phyloP scores from a whole-genome alignment of 2,797 vertebrate genomes.

The Danio tinwini region DNA sequence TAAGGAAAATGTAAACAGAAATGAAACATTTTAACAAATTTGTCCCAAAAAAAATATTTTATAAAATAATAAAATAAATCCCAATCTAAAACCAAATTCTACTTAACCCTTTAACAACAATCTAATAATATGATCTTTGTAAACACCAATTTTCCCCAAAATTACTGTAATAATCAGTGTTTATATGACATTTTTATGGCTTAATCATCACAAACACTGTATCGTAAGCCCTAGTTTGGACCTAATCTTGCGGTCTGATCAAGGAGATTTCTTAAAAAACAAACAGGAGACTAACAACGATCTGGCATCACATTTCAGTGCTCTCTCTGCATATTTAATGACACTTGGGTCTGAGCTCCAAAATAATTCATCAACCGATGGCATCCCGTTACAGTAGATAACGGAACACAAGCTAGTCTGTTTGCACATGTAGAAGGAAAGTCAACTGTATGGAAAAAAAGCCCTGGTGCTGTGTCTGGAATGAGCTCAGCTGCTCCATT shows the following conservation, averaged over 20 bases:
- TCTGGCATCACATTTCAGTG: slow-evolving; percentile 53
- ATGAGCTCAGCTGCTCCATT: slow-evolving; percentile 9
- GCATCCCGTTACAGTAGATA: slow-evolving; percentile 58
- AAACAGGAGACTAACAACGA: slow-evolving; percentile 25
- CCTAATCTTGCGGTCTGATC: slow-evolving; percentile 13
- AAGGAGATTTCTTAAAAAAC: slow-evolving; percentile 4
- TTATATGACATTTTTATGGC: neutral
- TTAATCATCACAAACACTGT: neutral
- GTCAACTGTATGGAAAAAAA: slow-evolving; percentile 15
- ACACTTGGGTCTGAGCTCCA: slow-evolving; percentile 42
- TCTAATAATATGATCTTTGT: neutral
- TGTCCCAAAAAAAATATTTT: too few relatives aligned
- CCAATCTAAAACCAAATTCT: neutral
- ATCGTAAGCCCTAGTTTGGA: neutral
- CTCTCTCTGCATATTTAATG: slow-evolving; percentile 63
- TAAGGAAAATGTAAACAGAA: neutral
- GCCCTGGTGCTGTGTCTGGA: slow-evolving; percentile 36
- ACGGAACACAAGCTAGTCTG: slow-evolving; percentile 20
- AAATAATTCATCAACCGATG: slow-evolving; percentile 61
- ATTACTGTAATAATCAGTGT: neutral
- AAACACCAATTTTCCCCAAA: neutral
- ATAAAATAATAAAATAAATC: too few relatives aligned
- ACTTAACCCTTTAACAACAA: neutral
- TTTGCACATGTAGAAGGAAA: neutral
- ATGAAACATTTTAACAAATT: neutral